A percentile compares a stretch with the other conserved stretches of the same genome.
Evolutionary conservation across 2,888 invertebrate species (phyloP).

Genomic region (Encarsia formosa): DNA sequence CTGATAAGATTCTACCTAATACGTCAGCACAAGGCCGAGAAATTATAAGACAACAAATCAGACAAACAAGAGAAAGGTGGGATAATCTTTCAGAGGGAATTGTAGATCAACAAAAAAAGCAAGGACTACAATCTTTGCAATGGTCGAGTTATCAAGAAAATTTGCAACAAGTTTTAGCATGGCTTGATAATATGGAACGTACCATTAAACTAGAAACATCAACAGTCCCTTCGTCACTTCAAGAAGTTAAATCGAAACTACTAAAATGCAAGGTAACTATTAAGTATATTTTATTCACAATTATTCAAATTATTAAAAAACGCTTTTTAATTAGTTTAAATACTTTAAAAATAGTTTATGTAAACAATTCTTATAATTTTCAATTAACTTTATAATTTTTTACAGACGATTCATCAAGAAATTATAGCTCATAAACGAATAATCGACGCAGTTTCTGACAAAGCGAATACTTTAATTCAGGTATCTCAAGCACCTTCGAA

Average conservation of each 20-base stretch:
- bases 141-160: slow-evolving; percentile 83
- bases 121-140: slow-evolving; percentile 78
- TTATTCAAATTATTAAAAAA: slow-evolving; percentile 80
- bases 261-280: slow-evolving; percentile 68
- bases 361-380: not conserved
- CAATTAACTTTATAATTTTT: slow-evolving; percentile 4
- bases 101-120: slow-evolving; percentile 77
- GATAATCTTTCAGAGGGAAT: slow-evolving; percentile 82
- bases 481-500: slow-evolving; percentile 56
- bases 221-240: slow-evolving; percentile 70
- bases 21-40: slow-evolving; percentile 90
- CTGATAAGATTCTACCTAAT: slow-evolving; percentile 87
- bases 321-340: too few species aligned
- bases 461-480: slow-evolving; percentile 68
- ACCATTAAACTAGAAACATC: slow-evolving; percentile 67
- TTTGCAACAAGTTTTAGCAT: slow-evolving; percentile 74
- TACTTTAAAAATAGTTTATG: not conserved
- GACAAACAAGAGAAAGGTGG: slow-evolving; percentile 79
- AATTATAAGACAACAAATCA: slow-evolving; percentile 77
- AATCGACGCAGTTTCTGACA: slow-evolving; percentile 85
- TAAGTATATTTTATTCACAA: slow-evolving; percentile 53
- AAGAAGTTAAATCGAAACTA: slow-evolving; percentile 79
- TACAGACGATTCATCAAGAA: slow-evolving; percentile 76
- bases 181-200: slow-evolving; percentile 84
- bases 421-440: slow-evolving; percentile 85